Evolutionary conservation across 2,888 invertebrate species (phyloP).

Genomic region (Pyrgus malvae): DNA sequence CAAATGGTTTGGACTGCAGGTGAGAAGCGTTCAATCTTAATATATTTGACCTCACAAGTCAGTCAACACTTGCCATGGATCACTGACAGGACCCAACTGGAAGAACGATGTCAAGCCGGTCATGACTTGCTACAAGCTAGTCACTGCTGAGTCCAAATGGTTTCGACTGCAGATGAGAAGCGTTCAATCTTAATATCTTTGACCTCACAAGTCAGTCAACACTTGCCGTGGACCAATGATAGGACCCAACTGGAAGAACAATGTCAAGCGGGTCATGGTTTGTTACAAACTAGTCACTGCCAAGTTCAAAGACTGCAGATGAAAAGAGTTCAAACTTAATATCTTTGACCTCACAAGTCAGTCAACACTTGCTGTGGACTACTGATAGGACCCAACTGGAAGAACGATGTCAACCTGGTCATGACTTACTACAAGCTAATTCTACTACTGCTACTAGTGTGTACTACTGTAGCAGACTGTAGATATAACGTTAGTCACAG

Average conservation of each 20-base stretch:
- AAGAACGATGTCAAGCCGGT: conserved; percentile 89
- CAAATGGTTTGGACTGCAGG: conserved; percentile 98
- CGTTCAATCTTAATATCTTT: too few species aligned
- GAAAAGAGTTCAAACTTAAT: too few species aligned
- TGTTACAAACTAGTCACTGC: conserved; percentile 98
- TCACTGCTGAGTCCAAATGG: conserved; percentile 99
- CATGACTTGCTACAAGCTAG: conserved; percentile 99
- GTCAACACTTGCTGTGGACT: conserved; percentile 97
- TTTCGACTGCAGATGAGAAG: conserved; percentile 95
- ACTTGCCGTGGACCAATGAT: conserved; percentile 96
- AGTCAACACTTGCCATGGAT: conserved; percentile 95
- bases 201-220: conserved; percentile 94
- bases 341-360: too few species aligned
- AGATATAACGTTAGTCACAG: too few species aligned
- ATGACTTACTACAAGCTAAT: conserved; percentile 99
- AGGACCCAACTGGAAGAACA: conserved; percentile 89
- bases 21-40: too few species aligned
- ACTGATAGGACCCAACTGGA: conserved; percentile 90
- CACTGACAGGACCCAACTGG: conserved; percentile 91
- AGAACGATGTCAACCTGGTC: conserved; percentile 88
- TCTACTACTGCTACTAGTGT: too few species aligned
- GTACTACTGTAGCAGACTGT: too few species aligned
- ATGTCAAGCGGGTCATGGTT: conserved; percentile 95
- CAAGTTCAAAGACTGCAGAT: conserved; percentile 96
- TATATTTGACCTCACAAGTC: too few species aligned